Evolutionary conservation across 1,140 invertebrate species (phyloP), one percentile per base, ranked within the genome.

Genomic region (Diorhabda carinulata): DNA sequence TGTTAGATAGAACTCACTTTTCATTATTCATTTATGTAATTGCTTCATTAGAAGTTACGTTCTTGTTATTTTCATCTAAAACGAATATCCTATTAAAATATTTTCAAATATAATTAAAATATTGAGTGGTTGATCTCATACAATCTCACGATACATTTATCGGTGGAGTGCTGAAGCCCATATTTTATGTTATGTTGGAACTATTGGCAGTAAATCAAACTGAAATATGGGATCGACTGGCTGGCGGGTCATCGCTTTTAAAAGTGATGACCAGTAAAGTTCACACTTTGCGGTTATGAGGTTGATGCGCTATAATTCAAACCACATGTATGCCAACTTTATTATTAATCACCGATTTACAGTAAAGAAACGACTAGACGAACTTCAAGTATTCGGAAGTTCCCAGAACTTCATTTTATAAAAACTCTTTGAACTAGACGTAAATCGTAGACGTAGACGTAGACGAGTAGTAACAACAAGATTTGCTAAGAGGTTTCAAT

Each of bases 201-300:
- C 64, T 56, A 65, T 65, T 40, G 63, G 64, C 52, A 65, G 45
- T 65, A 65, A 65, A 65, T 65, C 64, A 65, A 57, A 8, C 47
- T 65, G 56, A 56, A 56, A 57, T 65, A 57, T 9, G 47, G 47
- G 64, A n/a, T 62, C 41, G 47, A n/a, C 6, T 52, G 47, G 47
- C 47, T 52, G 47, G 47, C 47, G 61, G 61, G 61, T 43, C 40
- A 42, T 65, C 64, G 64, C 64, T 65, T 57, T 65, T 65, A 65
- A 65, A 65, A 65, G 64, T 65, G 64, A 65, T 65, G 64, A 65
- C 64, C 64, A 65, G 47, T 65, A 65, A 65, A 65, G 64, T 65
- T 65, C 57, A 65, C 64, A 65, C 64, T 65, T 65, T 58, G 64
- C 41, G 64, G 64, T 65, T 65, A 65, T 43, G 43, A 58, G 64